A percentile compares a stretch with the other conserved stretches of the same genome.
Conservation (phyloP, 2,888 invertebrate species). For the Hedya salicella region DNA sequence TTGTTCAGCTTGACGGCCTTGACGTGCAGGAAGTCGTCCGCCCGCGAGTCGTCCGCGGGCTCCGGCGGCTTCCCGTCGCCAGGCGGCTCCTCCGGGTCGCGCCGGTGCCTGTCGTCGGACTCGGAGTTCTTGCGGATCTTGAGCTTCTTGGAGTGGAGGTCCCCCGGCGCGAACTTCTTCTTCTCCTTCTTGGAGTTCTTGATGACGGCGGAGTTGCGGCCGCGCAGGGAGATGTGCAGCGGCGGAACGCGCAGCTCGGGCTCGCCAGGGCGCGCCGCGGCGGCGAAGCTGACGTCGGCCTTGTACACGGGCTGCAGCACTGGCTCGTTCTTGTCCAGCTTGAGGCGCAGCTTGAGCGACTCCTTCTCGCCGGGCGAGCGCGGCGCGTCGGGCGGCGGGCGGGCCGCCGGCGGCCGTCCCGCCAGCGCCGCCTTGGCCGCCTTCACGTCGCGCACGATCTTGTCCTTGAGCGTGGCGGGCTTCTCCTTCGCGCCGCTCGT, state of each 20-base stretch:
- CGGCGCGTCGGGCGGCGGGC: constrained; percentile 58
- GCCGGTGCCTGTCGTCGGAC: constrained; percentile 70
- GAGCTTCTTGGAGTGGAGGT: constrained; percentile 83
- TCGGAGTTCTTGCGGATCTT: constrained; percentile 78
- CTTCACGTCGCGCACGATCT: constrained; percentile 73
- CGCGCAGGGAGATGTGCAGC: constrained; percentile 93
- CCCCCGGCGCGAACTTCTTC: constrained; percentile 81
- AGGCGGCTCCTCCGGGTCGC: constrained; percentile 68
- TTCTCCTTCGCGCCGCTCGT: constrained; percentile 73
- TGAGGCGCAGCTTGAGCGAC: constrained; percentile 92
- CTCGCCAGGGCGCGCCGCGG: constrained; percentile 86
- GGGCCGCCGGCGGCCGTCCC: constrained; percentile 63
- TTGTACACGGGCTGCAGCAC: constrained; percentile 91
- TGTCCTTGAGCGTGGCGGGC: constrained; percentile 72
- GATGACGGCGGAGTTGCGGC: constrained; percentile 93
- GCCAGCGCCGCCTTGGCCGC: constrained; percentile 74
- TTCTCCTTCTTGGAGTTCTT: constrained; percentile 90
- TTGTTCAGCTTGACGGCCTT: constrained; percentile 75
- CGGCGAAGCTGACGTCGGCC: constrained; percentile 91
- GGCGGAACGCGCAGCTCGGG: constrained; percentile 93
- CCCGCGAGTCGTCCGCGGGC: constrained; percentile 68
- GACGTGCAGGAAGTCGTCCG: constrained; percentile 75
- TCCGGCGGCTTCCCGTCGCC: constrained; percentile 63
- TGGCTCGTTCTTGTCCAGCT: constrained; percentile 93
- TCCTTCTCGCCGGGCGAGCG: constrained; percentile 84